These are phyloP conservation scores for Alentia gelatinosa DNA, from an alignment of 2,888 invertebrate species.

Conservation along the genomic window DNA sequence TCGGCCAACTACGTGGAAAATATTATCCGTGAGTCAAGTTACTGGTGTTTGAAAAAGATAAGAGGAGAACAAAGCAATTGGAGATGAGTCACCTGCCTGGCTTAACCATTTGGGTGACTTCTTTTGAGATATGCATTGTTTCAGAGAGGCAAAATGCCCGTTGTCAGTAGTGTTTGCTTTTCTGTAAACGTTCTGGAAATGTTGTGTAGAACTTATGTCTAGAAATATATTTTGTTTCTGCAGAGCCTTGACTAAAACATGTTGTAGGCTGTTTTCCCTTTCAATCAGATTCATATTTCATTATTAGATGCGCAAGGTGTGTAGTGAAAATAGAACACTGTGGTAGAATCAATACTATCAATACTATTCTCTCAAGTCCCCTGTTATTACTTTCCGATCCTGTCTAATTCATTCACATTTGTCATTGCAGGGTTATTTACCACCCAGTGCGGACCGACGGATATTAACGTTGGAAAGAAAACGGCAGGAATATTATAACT, in stretches of 20 bases:
- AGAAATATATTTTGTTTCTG: neutral
- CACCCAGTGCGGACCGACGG: conserved; percentile 93
- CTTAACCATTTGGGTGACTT: too few relatives aligned
- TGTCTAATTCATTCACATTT: conserved; percentile 39
- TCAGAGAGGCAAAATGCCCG: neutral
- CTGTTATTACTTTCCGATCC: neutral
- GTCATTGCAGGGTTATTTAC: conserved; percentile 97
- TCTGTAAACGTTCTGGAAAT: neutral
- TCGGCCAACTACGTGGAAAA: conserved; percentile 86
- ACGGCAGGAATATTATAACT: conserved; percentile 96
- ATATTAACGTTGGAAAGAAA: conserved; percentile 93
- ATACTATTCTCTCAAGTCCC: too few relatives aligned
- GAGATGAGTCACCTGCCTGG: too few relatives aligned
- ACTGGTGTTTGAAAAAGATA: too few relatives aligned
- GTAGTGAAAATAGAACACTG: too few relatives aligned
- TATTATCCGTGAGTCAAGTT: conserved; percentile 84
- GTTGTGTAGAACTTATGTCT: neutral
- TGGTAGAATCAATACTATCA: too few relatives aligned
- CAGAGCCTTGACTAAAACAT: too few relatives aligned
- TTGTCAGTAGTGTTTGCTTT: neutral
- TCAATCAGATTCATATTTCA: too few relatives aligned
- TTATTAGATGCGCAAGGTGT: too few relatives aligned
- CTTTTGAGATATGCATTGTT: neutral
- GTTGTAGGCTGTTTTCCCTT: too few relatives aligned
- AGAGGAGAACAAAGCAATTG: too few relatives aligned